These are phyloP conservation scores for Caenorhabditis sinica DNA, from an alignment of 2,888 invertebrate species.

Conservation along the genomic window DNA sequence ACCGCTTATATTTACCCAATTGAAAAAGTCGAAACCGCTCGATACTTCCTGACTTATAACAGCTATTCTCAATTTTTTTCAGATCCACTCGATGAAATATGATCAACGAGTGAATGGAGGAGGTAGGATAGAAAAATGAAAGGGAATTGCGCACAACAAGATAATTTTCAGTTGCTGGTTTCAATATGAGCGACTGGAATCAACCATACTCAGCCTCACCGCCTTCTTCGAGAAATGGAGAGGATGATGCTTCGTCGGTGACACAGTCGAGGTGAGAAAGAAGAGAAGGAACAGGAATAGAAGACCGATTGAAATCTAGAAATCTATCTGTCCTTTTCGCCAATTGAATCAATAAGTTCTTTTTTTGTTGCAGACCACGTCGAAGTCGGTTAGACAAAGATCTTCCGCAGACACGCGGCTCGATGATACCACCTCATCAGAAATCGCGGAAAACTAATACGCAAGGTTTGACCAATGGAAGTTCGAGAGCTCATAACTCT, in stretches of 20 bases:
- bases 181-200: conserved; percentile 63
- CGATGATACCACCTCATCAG: conserved; percentile 36
- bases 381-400: conserved; percentile 63
- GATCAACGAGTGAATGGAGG: conserved; percentile 56
- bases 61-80: conserved; percentile 22
- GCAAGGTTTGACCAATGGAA: conserved; percentile 23
- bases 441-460: conserved; percentile 32
- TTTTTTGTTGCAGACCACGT: conserved; percentile 50
- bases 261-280: conserved; percentile 43
- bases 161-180: conserved; percentile 28
- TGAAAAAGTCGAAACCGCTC: conserved; percentile 23
- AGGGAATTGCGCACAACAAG: neutral
- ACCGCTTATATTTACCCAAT: conserved; percentile 50
- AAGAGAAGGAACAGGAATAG: neutral
- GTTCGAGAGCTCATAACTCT: conserved; percentile 37
- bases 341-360: neutral
- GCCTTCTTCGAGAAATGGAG: conserved; percentile 66
- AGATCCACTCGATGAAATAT: conserved; percentile 66
- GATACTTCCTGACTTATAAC: conserved; percentile 29
- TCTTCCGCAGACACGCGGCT: conserved; percentile 41
- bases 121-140: conserved; percentile 21
- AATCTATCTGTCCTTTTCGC: neutral
- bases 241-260: conserved; percentile 59
- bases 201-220: conserved; percentile 47
- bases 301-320: conserved; percentile 8